Evolutionary conservation across 2,888 invertebrate genomes (phyloP), one percentile per base, ranked within the genome.

Genomic region (Artemia sinica): DNA sequence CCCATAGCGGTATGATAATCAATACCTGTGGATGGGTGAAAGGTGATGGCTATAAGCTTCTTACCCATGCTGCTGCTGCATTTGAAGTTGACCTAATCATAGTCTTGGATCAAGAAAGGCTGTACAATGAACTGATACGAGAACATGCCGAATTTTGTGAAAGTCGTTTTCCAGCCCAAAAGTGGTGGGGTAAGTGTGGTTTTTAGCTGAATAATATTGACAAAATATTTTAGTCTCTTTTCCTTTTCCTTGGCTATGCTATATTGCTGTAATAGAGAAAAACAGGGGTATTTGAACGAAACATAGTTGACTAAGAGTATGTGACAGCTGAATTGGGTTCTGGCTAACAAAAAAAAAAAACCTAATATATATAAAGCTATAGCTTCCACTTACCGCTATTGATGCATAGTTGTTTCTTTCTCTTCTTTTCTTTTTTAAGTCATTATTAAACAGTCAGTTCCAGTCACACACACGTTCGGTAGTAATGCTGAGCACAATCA

Each of bases 1-100:
- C 81, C 48, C 66, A 63, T 12, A 68, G 68, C 4, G 98, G 98
- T 0, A 88, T 91, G 5, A 85, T 98, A 51, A 92, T 98, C 72
- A 98, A 98, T 78, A 97, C 97, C 0, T 94, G 95, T 74, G 97
- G 97, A 0, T 98, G 95, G 95, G 87, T 96, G 2, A 93, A 94
- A 78, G 89, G 87, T 0, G 86, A 84, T 0, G 97, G 96, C 0
- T 97, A 94, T 78, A 86, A 87, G 74, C 83, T 89, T 69, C 78
- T 98, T 12, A 84, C 90, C 5, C 89, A 91, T 74, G 87, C 91
- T 0, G 93, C 94, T 0, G 88, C 91, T 74, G 88, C 91, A 0
- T 97, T 97, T 79, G 93, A 95, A 82, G 94, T 95, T 3, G 93
- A 95, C 75, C 88, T 94, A 0, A 91, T 98, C 73, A 81, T 97